Conservation (phyloP, 2,888 invertebrate species). For the Fabriciana adippe region DNA sequence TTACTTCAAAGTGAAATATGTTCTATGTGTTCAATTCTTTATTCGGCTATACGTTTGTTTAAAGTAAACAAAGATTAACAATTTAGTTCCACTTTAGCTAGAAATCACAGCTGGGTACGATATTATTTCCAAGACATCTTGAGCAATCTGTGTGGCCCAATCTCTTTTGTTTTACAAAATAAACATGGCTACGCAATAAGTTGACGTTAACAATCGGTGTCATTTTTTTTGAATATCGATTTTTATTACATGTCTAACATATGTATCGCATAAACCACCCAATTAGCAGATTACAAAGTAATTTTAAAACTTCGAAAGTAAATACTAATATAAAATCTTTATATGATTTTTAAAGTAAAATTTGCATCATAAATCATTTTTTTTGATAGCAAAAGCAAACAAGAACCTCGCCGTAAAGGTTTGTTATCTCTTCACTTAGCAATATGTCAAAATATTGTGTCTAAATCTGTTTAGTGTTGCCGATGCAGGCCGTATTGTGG, state of each 20-base stretch:
- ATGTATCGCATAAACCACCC: background rate
- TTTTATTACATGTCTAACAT: conserved; percentile 26
- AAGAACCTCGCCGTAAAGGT: conserved; percentile 52
- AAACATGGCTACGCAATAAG: conserved; percentile 55
- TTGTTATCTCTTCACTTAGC: conserved; percentile 69
- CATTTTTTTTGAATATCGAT: conserved; percentile 32
- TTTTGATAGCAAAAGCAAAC: conserved; percentile 36
- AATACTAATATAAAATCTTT: background rate
- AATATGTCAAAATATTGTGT: conserved; percentile 68
- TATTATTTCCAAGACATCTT: conserved; percentile 34
- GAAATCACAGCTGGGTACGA: conserved; percentile 17
- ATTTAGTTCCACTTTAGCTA: conserved; percentile 1
- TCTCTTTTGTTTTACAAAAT: conserved; percentile 52
- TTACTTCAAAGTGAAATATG: too few species aligned
- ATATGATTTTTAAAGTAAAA: conserved; percentile 11
- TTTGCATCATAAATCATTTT: conserved; percentile 35
- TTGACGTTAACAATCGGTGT: conserved; percentile 40
- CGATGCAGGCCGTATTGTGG: conserved; percentile 52
- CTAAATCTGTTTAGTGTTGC: conserved; percentile 61
- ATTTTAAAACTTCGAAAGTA: background rate
- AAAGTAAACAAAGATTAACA: conserved; percentile 14
- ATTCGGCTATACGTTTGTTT: conserved; percentile 2
- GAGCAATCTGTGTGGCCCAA: conserved; percentile 66
- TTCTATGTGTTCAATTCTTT: background rate
- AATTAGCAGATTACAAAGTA: background rate